Percentiles rank a stretch among this genome's conserved stretches.
Evolutionary conservation across 1,140 invertebrate species (phyloP).

Genomic region (Zaprionus vittiger): DNA sequence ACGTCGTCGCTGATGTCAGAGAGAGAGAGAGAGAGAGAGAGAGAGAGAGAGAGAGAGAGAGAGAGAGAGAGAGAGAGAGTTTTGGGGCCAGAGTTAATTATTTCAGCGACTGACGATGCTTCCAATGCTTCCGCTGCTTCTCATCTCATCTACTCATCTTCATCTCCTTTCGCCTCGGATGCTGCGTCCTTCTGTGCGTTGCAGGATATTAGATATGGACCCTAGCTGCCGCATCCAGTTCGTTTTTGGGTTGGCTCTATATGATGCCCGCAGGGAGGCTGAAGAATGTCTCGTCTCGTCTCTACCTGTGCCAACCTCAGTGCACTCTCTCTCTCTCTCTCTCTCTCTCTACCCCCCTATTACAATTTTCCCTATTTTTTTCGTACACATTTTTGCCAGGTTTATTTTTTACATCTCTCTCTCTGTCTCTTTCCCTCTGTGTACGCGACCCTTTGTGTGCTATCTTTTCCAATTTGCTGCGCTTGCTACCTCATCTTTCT

Average conservation of each 20-base stretch:
- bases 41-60: neutral
- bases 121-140: conserved; percentile 21
- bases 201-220: conserved; percentile 59
- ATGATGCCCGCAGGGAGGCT: conserved; percentile 27
- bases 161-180: conserved; percentile 11
- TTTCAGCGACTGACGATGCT: conserved; percentile 56
- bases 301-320: conserved; percentile 21
- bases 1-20: conserved; percentile 15
- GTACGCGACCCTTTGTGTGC: conserved; percentile 19
- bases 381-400: conserved; percentile 2
- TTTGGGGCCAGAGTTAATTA: conserved; percentile 63
- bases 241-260: neutral
- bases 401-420: conserved; percentile 12
- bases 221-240: neutral
- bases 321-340: neutral
- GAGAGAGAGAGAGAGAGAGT: neutral
- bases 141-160: conserved; percentile 1
- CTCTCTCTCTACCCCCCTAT: neutral
- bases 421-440: neutral
- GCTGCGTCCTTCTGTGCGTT: conserved; percentile 44
- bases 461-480: conserved; percentile 57
- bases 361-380: conserved; percentile 17
- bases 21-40: neutral
- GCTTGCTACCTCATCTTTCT: conserved; percentile 5
- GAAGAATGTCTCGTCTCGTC: conserved; percentile 17